Base-by-base conservation (phyloP, 2,888 invertebrate genomes). In the Drosophila rellima region DNA sequence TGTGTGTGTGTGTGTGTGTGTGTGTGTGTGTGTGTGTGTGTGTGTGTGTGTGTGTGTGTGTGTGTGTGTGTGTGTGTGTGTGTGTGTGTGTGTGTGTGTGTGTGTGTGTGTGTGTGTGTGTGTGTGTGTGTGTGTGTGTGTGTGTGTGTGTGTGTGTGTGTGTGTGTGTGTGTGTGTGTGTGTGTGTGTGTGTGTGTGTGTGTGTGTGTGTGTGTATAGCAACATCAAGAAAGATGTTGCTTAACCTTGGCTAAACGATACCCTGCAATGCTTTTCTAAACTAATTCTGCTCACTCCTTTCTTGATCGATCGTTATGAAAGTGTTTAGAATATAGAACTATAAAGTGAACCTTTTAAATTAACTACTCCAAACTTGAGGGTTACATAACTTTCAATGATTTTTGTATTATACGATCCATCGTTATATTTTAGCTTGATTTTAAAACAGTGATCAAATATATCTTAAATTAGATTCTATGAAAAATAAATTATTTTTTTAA, bases 1-100 rank as follows among this genome's bases (percentile, higher is more conserved):
- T 55, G 63, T 50, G 17, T 45, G 40, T 13, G 50, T 42, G 50
- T 44, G 51, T 23, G 39, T 45, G 72, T 40, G 26, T 1, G n/a
- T 54, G n/a, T 8, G 0, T 37, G 5, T 2, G 2, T 17, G 11
- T 29, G 17, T 39, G 15, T 42, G 1, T 35, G 6, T 15, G 6
- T 17, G 7, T 40, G 1, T 42, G 40, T 4, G 11, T 47, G 44
- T 23, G 17, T 42, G 48, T 48, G 26, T 35, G 26, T 42, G 55
- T 17, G n/a, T 13, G 18, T 52, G 35, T 55, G 63, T 50, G 17
- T 45, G 40, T 13, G 50, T 42, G 50, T 44, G 51, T 23, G 39
- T 45, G 72, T 40, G 26, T 1, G n/a, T 54, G n/a, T 8, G 0
- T 37, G 5, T 2, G 2, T 17, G 11, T 29, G 17, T 39, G 15